Percentiles rank a stretch among this genome's conserved stretches.
Evolutionary conservation across 2,113 vertebrate species (phyloP).

Genomic region (Chelonoidis abingdonii): DNA sequence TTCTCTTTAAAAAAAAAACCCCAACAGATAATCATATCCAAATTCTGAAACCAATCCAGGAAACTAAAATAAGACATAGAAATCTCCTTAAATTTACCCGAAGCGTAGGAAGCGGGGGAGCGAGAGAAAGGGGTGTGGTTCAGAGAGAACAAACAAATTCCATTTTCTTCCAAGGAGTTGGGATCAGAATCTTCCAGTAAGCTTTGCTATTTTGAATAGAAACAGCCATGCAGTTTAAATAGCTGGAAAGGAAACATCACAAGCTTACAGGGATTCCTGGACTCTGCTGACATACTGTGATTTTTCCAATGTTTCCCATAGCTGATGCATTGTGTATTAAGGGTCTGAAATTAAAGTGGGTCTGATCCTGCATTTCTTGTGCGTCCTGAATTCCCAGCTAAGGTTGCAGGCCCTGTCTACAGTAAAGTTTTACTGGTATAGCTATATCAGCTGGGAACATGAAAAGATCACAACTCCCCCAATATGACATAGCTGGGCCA

Average conservation of each 20-base stretch:
- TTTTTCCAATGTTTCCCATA: background rate
- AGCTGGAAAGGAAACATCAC: constrained; percentile 10
- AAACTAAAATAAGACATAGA: background rate
- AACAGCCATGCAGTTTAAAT: background rate
- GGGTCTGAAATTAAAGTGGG: background rate
- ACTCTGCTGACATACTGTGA: background rate
- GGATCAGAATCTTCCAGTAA: constrained; percentile 6
- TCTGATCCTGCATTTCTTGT: accelerated
- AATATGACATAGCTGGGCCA: background rate
- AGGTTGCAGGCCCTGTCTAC: background rate
- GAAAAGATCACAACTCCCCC: background rate
- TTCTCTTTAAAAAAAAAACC: background rate
- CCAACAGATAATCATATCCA: background rate
- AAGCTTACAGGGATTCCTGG: background rate
- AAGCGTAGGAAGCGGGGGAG: background rate
- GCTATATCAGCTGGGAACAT: background rate
- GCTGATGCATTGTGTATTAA: background rate
- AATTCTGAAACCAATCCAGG: background rate
- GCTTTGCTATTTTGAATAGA: background rate
- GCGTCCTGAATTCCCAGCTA: background rate
- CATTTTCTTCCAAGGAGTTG: background rate
- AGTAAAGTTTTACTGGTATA: background rate
- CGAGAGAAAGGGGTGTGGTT: background rate
- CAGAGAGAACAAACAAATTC: background rate
- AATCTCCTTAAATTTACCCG: background rate